Evolutionary conservation across 2,888 invertebrate genomes (phyloP).

Genomic region (Hirtodrosophila trivittata): DNA sequence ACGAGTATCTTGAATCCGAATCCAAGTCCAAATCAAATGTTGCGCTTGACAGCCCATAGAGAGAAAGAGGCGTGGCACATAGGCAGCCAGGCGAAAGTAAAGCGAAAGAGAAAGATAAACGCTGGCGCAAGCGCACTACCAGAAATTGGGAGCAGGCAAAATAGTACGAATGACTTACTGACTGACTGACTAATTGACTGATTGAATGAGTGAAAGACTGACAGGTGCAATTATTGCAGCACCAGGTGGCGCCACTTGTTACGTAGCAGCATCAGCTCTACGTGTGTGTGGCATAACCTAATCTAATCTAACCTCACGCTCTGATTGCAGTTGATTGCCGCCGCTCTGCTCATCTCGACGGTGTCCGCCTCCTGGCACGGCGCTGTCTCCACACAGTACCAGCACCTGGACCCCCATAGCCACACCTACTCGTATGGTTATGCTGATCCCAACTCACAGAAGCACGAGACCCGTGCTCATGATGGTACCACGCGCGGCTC

Average conservation of each 20-base stretch:
- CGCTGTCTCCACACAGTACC: constrained; percentile 85
- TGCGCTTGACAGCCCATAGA: constrained; percentile 50
- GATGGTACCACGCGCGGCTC: constrained; percentile 87
- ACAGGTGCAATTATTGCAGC: constrained; percentile 32
- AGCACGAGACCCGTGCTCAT: constrained; percentile 86
- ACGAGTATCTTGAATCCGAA: constrained; percentile 56
- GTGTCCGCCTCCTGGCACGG: constrained; percentile 82
- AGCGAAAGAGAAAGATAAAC: constrained; percentile 46
- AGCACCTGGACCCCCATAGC: constrained; percentile 86
- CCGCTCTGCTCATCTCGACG: constrained; percentile 81
- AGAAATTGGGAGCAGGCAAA: constrained; percentile 15
- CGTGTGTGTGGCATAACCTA: constrained; percentile 4
- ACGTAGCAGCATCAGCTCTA: constrained; percentile 31
- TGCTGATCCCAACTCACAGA: constrained; percentile 87
- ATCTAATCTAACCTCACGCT: not conserved
- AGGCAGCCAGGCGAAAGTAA: constrained; percentile 36
- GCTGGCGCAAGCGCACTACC: constrained; percentile 38
- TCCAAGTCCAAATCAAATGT: constrained; percentile 58
- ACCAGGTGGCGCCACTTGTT: constrained; percentile 28
- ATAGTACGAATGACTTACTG: constrained; percentile 3
- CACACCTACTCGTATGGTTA: constrained; percentile 87
- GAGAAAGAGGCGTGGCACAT: constrained; percentile 17
- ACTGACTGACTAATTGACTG: constrained; percentile 21
- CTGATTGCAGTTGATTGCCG: constrained; percentile 77
- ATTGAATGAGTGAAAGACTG: constrained; percentile 40